These are phyloP conservation scores for Amphibalanus amphitrite DNA, from an alignment of 1,140 invertebrate species.

Conservation along the genomic window DNA sequence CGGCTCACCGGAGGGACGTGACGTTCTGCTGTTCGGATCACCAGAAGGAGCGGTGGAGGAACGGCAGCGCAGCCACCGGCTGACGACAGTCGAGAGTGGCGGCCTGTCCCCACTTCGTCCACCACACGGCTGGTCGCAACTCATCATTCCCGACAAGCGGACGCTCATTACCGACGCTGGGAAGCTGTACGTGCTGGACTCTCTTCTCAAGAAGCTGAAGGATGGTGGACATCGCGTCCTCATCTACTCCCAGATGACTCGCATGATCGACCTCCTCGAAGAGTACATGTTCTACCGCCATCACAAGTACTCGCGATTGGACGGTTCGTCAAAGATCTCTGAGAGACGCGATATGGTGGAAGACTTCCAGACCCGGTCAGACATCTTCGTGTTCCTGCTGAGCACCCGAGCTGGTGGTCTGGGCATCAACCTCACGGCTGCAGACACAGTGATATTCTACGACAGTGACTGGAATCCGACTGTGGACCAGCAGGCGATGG, in stretches of 20 bases:
- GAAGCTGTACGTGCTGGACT: constrained; percentile 77
- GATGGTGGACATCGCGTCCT: constrained; percentile 76
- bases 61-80: constrained; percentile 18
- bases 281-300: constrained; percentile 87
- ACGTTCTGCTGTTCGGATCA: constrained; percentile 31
- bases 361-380: constrained; percentile 71
- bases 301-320: constrained; percentile 77
- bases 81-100: constrained; percentile 18
- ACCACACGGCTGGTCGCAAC: constrained; percentile 43
- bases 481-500: constrained; percentile 87
- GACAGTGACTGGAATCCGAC: constrained; percentile 99
- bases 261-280: constrained; percentile 90
- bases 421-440: too few relatives aligned
- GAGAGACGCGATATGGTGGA: constrained; percentile 82
- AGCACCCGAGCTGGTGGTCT: constrained; percentile 92
- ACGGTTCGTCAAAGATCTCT: constrained; percentile 82
- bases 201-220: constrained; percentile 60
- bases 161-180: constrained; percentile 79
- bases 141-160: constrained; percentile 68
- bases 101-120: constrained; percentile 32
- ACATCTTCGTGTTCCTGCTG: constrained; percentile 90
- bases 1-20: constrained; percentile 30
- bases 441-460: constrained; percentile 98
- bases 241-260: constrained; percentile 94
- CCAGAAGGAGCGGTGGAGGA: constrained; percentile 22